Conservation (phyloP, 1,140 invertebrate genomes). For the Dinothrombium tinctorium region DNA sequence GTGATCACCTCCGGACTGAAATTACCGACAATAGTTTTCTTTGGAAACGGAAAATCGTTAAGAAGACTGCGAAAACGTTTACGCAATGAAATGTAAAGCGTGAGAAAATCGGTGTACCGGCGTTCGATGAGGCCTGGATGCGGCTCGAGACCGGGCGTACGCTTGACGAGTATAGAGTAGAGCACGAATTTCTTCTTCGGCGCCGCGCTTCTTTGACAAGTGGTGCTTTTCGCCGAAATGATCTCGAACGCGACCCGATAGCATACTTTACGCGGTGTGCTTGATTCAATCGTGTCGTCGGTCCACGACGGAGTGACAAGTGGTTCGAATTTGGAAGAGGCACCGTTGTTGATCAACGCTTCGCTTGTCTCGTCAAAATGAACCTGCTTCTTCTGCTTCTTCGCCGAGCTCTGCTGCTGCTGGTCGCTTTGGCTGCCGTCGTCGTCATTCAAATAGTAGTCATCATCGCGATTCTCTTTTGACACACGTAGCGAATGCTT, state of each 20-base stretch:
- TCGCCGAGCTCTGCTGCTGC: no score
- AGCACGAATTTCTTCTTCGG: conserved; percentile 17
- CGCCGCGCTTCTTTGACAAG: conserved; percentile 8
- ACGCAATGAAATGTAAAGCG: conserved; percentile 35
- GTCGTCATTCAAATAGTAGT: no score
- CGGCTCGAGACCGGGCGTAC: conserved; percentile 18
- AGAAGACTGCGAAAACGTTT: conserved; percentile 33
- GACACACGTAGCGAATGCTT: no score
- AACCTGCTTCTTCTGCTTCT: no score
- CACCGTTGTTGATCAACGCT: no score
- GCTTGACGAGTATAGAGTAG: conserved; percentile 21
- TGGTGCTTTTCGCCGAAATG: conserved; percentile 20
- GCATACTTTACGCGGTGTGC: conserved; percentile 8
- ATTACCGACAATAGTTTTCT: conserved; percentile 46
- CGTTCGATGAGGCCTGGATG: conserved; percentile 36
- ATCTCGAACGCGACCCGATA: conserved; percentile 22
- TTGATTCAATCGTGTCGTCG: conserved; percentile 5
- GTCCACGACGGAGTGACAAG: no score
- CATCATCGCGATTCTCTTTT: no score
- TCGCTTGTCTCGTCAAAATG: no score
- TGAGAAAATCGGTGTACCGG: conserved; percentile 47
- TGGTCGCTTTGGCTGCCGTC: no score
- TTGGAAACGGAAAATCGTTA: conserved; percentile 36
- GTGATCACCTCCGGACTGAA: conserved; percentile 42
- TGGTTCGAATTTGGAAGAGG: no score